Conservation (phyloP, 2,888 invertebrate genomes). For the Druceiella hillmani region DNA sequence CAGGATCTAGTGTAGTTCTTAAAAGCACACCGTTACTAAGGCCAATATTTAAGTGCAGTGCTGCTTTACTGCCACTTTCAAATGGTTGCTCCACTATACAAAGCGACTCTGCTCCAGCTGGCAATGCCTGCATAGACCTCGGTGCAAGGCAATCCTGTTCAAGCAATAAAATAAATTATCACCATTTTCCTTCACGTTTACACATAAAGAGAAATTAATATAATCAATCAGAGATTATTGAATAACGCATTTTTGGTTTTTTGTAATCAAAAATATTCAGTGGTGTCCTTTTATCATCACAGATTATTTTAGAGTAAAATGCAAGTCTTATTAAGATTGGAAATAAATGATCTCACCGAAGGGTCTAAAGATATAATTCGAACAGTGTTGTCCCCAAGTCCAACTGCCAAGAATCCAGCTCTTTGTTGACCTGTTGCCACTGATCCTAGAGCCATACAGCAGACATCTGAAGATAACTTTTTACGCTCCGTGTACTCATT, state of each 20-base stretch:
- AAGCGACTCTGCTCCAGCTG: conserved; percentile 92
- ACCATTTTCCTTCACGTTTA: conserved; percentile 3
- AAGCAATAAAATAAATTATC: conserved; percentile 14
- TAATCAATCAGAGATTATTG: conserved; percentile 31
- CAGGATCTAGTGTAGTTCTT: conserved; percentile 90
- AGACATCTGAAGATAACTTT: conserved; percentile 93
- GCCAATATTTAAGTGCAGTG: conserved; percentile 93
- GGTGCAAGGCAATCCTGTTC: conserved; percentile 86
- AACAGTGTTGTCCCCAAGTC: conserved; percentile 93
- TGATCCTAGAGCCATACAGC: conserved; percentile 96
- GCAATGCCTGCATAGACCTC: conserved; percentile 93
- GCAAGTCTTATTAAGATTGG: not conserved
- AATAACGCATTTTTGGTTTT: conserved; percentile 50
- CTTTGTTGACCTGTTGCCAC: conserved; percentile 94
- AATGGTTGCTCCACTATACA: conserved; percentile 86
- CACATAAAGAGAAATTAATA: conserved; percentile 6
- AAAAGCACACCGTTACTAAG: conserved; percentile 93
- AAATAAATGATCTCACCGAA: conserved; percentile 50
- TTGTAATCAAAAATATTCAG: conserved; percentile 47
- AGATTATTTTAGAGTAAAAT: conserved; percentile 2
- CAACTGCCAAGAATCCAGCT: conserved; percentile 93
- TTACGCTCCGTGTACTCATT: conserved; percentile 98
- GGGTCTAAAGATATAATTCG: conserved; percentile 97
- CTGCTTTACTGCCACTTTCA: conserved; percentile 62
- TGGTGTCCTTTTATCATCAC: conserved; percentile 54